Percentiles rank a stretch among this genome's conserved stretches.
phyloP scores from a whole-genome alignment of 1,140 invertebrate species.

The Neomicropteryx cornuta region DNA sequence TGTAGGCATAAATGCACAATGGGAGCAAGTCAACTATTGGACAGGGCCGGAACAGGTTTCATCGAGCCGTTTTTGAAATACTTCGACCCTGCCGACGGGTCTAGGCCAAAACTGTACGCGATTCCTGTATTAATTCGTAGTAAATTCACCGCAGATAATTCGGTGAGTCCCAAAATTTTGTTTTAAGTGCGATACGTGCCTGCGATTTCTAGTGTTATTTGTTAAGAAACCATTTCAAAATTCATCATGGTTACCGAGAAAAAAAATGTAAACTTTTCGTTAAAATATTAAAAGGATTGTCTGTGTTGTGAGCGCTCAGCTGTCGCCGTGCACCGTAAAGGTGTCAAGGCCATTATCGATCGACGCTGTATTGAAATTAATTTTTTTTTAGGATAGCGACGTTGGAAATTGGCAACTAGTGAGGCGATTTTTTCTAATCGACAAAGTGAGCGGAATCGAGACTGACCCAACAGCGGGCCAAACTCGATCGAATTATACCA shows the following conservation, averaged over 20 bases:
- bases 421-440: slow-evolving; percentile 53
- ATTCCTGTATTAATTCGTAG: slow-evolving; percentile 43
- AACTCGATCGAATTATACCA: slow-evolving; percentile 17
- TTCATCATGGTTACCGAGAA: no score
- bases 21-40: slow-evolving; percentile 36
- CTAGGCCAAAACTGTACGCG: slow-evolving; percentile 29
- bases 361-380: no score
- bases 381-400: slow-evolving; percentile 31
- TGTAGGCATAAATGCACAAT: slow-evolving; percentile 39
- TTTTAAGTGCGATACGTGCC: no score
- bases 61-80: slow-evolving; percentile 45
- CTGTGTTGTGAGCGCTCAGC: no score
- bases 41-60: slow-evolving; percentile 36
- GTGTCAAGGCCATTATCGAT: no score
- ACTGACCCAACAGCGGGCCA: no score
- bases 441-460: slow-evolving; percentile 38
- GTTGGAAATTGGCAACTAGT: slow-evolving; percentile 44
- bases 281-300: no score
- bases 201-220: no score
- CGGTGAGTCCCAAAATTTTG: slow-evolving; percentile 12
- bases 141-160: slow-evolving; percentile 20
- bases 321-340: no score
- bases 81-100: slow-evolving; percentile 21
- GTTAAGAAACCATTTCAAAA: no score
- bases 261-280: no score